A percentile compares a stretch with the other conserved stretches of the same genome.
phyloP scores from a whole-genome alignment of 2,113 vertebrate genomes.

The Irena cyanogastra region DNA sequence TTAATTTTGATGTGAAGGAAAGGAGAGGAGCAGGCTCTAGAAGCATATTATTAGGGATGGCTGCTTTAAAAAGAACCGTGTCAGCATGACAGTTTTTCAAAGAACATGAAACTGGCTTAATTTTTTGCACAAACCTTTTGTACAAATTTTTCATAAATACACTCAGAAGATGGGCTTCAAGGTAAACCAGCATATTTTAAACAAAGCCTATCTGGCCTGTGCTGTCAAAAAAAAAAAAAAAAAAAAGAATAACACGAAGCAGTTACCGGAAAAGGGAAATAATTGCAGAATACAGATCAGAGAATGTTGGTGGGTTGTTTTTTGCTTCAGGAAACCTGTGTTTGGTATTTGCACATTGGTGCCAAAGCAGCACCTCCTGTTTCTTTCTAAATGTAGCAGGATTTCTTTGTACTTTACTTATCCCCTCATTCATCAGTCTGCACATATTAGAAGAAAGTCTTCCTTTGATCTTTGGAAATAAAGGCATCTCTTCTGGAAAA shows the following conservation, averaged over 20 bases:
- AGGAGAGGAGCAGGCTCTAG: not conserved
- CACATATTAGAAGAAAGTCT: not conserved
- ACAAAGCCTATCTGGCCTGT: not conserved
- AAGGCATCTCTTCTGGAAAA: not conserved
- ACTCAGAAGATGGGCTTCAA: not conserved
- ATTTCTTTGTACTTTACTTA: not conserved
- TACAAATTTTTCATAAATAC: not conserved
- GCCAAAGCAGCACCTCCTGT: not conserved
- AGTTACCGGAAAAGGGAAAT: not conserved
- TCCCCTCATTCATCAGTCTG: not conserved
- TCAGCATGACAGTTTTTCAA: not conserved
- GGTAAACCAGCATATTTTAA: not conserved
- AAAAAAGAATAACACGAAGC: no score
- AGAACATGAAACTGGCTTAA: not conserved
- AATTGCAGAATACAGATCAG: not conserved
- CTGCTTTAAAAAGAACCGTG: not conserved
- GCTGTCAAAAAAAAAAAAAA: not conserved
- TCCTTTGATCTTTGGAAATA: conserved; percentile 6
- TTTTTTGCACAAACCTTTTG: not conserved
- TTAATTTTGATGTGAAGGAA: not conserved
- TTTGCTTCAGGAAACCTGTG: not conserved
- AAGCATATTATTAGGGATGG: not conserved
- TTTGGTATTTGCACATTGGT: not conserved
- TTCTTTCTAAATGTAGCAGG: not conserved
- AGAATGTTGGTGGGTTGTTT: not conserved